Evolutionary conservation across 1,140 invertebrate genomes (phyloP), one percentile per base, ranked within the genome.

Genomic region (Drosophila albomicans): DNA sequence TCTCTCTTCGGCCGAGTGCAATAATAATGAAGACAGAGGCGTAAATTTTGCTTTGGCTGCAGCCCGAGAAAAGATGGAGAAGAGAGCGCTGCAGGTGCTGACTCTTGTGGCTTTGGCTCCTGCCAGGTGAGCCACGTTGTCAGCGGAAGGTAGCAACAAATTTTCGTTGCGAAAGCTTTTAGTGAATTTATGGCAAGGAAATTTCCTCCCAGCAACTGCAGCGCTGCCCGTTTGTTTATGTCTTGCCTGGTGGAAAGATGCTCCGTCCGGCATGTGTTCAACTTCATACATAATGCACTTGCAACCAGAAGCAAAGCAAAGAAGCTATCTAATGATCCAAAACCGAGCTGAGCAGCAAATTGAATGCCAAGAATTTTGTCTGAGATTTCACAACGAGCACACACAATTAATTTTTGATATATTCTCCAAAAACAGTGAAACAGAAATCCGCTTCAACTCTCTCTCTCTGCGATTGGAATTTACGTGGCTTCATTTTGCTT

Each of bases 111-210:
- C 41, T 11, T 45, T 41, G 69, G 52, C 61, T 35, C 41, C 52
- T 52, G 70, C 75, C 84, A 81, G 85, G 84, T 87, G 84, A 87
- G 84, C 80, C 84, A 78, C 72, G 84, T 87, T 87, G 85, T 88
- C 85, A 89, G 85, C 85, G 85, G 85, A 89, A 89, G 85, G 78
- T 57, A 89, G 85, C 85, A 81, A 89, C 85, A 89, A 89, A 89
- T 89, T 89, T 82, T 89, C 75, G 85, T 89, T 85, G 85, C 68
- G 65, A 88, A 89, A 89, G 85, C 85, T 89, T 89, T 89, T 89
- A 89, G 86, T 89, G 69, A 89, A 89, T 89, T 89, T 89, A 89
- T 89, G 85, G 85, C 85, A 85, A 89, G 85, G 76, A 79, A 89
- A 85, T 89, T 78, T 82, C 79, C 74, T 69, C 65, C 63, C 20